phyloP scores from a whole-genome alignment of 2,888 invertebrate species.

The Cenopis cana region DNA sequence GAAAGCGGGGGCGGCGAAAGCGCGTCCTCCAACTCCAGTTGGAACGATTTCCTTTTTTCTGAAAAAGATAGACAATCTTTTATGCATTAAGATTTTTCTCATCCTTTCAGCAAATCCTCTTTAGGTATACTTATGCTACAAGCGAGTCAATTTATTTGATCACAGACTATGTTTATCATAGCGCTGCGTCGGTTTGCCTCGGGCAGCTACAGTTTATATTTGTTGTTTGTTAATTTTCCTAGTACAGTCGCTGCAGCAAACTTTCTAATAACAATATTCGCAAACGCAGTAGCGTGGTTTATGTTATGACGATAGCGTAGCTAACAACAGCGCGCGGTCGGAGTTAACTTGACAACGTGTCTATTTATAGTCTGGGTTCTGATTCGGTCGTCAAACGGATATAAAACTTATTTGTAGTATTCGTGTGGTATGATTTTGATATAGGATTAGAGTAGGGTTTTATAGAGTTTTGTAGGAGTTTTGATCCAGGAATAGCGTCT shows the following conservation, averaged over 20 bases:
- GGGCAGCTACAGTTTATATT: background rate
- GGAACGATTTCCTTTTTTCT: constrained; percentile 85
- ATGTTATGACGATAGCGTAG: constrained; percentile 14
- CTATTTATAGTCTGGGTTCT: constrained; percentile 60
- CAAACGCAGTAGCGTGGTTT: constrained; percentile 42
- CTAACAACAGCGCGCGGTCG: constrained; percentile 47
- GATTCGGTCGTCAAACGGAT: constrained; percentile 18
- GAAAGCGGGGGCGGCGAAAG: constrained; percentile 92
- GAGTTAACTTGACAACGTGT: constrained; percentile 51
- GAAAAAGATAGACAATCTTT: constrained; percentile 50
- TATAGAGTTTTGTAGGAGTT: constrained; percentile 9
- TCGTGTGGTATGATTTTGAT: background rate
- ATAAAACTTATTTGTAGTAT: constrained; percentile 32
- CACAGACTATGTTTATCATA: constrained; percentile 5
- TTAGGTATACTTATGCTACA: too few relatives aligned
- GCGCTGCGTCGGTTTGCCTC: constrained; percentile 1
- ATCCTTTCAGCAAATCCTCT: background rate
- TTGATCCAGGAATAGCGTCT: background rate
- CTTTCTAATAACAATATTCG: constrained; percentile 48
- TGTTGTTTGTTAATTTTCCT: constrained; percentile 26
- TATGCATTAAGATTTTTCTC: background rate
- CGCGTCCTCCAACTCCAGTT: constrained; percentile 87
- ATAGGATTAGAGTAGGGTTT: too few relatives aligned
- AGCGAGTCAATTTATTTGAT: background rate
- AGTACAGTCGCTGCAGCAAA: constrained; percentile 33